Conservation (phyloP, 2,888 invertebrate species). For the Physocephala rufipes region DNA sequence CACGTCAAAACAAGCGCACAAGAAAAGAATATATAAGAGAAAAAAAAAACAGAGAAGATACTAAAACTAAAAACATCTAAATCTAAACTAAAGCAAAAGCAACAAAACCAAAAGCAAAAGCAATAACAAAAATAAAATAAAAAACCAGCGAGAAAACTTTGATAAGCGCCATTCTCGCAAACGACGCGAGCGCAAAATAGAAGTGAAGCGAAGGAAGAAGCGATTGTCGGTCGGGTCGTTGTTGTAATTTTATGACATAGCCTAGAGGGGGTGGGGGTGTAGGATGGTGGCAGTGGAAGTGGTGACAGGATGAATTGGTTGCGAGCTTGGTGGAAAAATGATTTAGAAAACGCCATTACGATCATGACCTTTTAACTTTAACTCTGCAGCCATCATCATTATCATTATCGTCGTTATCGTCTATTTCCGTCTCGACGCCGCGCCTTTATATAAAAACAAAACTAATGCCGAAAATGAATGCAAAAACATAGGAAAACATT, state of each 20-base stretch:
- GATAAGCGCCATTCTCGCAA: constrained; percentile 46
- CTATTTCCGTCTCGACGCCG: constrained; percentile 5
- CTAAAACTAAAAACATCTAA: constrained; percentile 52
- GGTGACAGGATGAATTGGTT: neutral
- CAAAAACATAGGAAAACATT: constrained; percentile 28
- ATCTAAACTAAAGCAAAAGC: constrained; percentile 29
- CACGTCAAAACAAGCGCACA: constrained; percentile 45
- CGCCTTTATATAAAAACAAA: neutral
- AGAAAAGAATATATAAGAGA: constrained; percentile 30
- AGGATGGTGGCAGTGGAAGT: neutral
- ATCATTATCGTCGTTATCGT: neutral
- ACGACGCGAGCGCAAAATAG: no score
- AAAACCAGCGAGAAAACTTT: constrained; percentile 46
- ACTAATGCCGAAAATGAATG: constrained; percentile 13
- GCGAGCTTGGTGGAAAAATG: no score
- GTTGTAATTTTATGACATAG: neutral
- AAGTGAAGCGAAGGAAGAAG: constrained; percentile 3
- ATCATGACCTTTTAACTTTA: no score
- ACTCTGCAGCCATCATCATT: no score
- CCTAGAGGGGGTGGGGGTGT: constrained; percentile 17
- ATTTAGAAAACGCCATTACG: no score
- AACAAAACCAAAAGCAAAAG: constrained; percentile 47
- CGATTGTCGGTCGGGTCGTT: neutral
- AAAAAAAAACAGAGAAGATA: constrained; percentile 32
- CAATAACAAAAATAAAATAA: constrained; percentile 41